A percentile compares a stretch with the other conserved stretches of the same genome.
Evolutionary conservation across 2,797 vertebrate genomes (phyloP).

Genomic region (Eidolon dupreanum): DNA sequence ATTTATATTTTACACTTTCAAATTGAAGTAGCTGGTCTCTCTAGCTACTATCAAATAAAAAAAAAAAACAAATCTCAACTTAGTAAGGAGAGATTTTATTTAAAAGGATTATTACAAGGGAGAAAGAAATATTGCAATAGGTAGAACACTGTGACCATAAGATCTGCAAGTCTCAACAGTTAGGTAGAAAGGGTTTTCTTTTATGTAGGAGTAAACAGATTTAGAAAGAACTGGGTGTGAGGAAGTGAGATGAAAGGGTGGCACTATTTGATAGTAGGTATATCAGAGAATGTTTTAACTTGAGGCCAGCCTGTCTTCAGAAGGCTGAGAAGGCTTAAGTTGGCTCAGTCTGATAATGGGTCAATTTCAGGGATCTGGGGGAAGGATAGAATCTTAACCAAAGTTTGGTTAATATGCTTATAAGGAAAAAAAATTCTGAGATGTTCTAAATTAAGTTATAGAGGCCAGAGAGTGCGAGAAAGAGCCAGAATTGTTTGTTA

Average conservation of each 20-base stretch:
- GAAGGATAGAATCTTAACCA: not conserved
- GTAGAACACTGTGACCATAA: not conserved
- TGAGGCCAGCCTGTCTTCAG: not conserved
- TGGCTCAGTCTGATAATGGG: not conserved
- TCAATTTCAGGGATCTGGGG: not conserved
- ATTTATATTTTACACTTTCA: not conserved
- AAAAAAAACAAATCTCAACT: not conserved
- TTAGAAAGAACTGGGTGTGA: not conserved
- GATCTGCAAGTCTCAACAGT: not conserved
- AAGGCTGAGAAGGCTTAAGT: not conserved
- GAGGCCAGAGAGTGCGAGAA: not conserved
- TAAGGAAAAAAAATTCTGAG: not conserved
- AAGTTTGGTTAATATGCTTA: not conserved
- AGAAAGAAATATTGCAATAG: slow-evolving; percentile 13
- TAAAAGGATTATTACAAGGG: not conserved
- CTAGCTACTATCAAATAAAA: not conserved
- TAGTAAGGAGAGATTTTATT: not conserved
- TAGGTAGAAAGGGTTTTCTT: not conserved
- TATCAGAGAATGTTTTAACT: not conserved
- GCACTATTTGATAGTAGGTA: not conserved
- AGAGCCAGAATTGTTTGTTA: not conserved
- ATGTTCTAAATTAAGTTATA: not conserved
- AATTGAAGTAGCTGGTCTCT: not conserved
- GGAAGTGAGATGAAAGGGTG: not conserved
- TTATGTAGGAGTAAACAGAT: not conserved